Base-by-base conservation (phyloP, 1,140 invertebrate species). In the Magallana gigas region DNA sequence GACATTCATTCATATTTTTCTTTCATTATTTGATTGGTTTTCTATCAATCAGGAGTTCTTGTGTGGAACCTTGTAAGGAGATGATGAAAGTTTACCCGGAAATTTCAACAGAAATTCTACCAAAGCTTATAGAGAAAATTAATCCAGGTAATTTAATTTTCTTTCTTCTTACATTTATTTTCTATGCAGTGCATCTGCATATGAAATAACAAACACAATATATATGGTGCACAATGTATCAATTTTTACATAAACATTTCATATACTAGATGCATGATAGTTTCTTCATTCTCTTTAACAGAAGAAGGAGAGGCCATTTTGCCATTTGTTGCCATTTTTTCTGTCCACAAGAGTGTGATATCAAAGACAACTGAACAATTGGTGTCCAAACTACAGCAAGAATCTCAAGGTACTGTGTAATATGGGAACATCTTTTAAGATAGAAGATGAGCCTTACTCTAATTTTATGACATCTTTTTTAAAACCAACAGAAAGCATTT, bases 61-160 rank as follows among this genome's bases (percentile, higher is more conserved):
- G 85, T 86, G 16, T 62, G 57, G 57, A 86, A 18, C 85, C 85
- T 3, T 86, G 76, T 14, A 76, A 86, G 57, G 60, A 71, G 7
- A 59, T 86, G 12, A 58, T 80, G 16, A 57, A 81, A 59, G 48
- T 56, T 7, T 59, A 36, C 14, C 14, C 71, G 1, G 64, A 59
- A n/a, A 36, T 86, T 12, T 48, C 80, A 56, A 23, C 71, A 14
- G 59, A 57, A 14, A 68, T 86, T 56, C 16, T 86, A 48, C 85
- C 85, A 29, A 60, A 81, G 23, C 14, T 86, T 18, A 8, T 86
- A 29, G 57, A 36, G 1, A 86, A 18, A n/a, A 81, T 86, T 18
- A 60, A 86, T 48, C 11, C 56, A 16, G 58, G 71, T 68, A 48
- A 48, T 4, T 48, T 0, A 48, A 48, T 48, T 48, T 48, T 4